phyloP scores from a whole-genome alignment of 1,140 invertebrate species.

The Drosophila kepulauana region DNA sequence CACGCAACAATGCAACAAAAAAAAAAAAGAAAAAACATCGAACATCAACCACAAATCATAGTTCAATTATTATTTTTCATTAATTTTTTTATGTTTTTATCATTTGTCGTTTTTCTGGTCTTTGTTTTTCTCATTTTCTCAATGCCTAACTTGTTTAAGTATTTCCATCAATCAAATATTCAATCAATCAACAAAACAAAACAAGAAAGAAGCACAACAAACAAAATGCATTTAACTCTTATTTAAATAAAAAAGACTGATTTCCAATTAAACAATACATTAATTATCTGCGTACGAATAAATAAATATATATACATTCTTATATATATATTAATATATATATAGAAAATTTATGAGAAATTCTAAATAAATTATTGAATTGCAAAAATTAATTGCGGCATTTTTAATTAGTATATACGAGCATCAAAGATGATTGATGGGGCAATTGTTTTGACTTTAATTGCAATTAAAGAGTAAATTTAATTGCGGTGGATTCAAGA shows the following conservation, averaged over 20 bases:
- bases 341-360: constrained; percentile 80
- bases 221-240: constrained; percentile 79
- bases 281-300: constrained; percentile 77
- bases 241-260: constrained; percentile 84
- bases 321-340: constrained; percentile 58
- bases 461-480: too few species aligned
- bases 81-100: constrained; percentile 3
- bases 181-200: constrained; percentile 50
- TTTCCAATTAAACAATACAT: constrained; percentile 83
- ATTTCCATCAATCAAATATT: constrained; percentile 50
- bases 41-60: constrained; percentile 59
- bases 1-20: constrained; percentile 76
- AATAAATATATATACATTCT: constrained; percentile 43
- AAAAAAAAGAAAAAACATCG: constrained; percentile 46
- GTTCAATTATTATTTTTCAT: constrained; percentile 62
- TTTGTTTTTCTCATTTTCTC: constrained; percentile 20
- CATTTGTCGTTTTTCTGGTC: constrained; percentile 11
- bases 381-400: constrained; percentile 53
- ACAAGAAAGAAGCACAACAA: constrained; percentile 29
- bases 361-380: constrained; percentile 84
- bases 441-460: too few species aligned
- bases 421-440: too few species aligned
- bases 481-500: too few species aligned
- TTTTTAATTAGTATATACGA: neutral
- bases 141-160: constrained; percentile 22